Conservation (phyloP, 92 coral and sea anemone species). For the Epizoanthus stellaris region DNA sequence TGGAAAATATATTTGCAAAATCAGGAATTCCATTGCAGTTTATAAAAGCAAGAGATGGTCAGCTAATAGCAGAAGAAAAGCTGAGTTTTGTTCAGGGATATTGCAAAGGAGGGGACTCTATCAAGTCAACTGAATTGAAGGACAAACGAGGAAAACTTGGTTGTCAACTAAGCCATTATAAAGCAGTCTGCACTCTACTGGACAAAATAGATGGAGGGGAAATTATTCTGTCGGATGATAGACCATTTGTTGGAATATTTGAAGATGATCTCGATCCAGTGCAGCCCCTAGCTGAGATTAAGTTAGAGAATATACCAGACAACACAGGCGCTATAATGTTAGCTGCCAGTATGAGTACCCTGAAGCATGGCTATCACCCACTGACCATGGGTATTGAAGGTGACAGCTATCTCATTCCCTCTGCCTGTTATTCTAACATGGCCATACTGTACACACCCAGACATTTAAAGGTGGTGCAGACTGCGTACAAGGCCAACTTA, state of each 20-base stretch:
- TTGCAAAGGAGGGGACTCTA: conserved; percentile 14
- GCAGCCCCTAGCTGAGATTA: not conserved
- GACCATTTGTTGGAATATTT: conserved; percentile 24
- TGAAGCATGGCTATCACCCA: conserved; percentile 22
- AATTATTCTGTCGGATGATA: not conserved
- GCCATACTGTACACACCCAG: not conserved
- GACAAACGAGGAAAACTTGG: conserved; percentile 21
- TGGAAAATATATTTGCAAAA: not conserved
- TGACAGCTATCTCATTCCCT: conserved; percentile 4
- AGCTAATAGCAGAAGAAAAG: not conserved
- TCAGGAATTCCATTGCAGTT: not conserved
- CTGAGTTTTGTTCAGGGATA: conserved; percentile 5
- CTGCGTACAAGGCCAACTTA: conserved; percentile 13
- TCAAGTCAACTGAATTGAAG: not conserved
- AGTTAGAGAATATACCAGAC: not conserved
- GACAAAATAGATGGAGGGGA: conserved; percentile 1
- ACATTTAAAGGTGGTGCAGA: not conserved
- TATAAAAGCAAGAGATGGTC: not conserved
- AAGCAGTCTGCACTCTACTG: not conserved
- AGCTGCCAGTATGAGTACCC: conserved; percentile 9
- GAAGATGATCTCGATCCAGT: conserved; percentile 4
- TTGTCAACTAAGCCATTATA: not conserved
- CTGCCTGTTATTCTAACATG: conserved; percentile 14
- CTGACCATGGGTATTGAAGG: not conserved
- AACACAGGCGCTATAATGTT: conserved; percentile 15